phyloP scores from a whole-genome alignment of 2,797 vertebrate species.

The Mormyrops attenuatus region DNA sequence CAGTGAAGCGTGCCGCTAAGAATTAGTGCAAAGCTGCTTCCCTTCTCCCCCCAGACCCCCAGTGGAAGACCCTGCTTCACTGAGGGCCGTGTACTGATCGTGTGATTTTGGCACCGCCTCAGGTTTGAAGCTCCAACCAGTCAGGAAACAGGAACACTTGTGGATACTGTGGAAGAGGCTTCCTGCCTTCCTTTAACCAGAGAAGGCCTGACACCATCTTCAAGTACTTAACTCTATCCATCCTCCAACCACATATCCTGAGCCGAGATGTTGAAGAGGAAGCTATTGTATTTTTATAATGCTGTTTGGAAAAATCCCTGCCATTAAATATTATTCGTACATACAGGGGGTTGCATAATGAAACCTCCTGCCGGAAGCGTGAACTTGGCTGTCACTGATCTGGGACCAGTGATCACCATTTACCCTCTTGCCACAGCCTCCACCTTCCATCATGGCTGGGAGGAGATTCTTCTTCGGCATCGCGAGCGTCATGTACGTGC shows the following conservation, averaged over 20 bases:
- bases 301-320: background rate
- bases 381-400: too few relatives aligned
- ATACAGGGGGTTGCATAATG: background rate
- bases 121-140: background rate
- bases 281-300: background rate
- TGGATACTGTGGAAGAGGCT: background rate
- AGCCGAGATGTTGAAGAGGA: background rate
- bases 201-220: background rate
- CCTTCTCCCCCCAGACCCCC: background rate
- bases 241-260: background rate
- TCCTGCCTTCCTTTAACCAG: background rate
- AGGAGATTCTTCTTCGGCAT: too few relatives aligned
- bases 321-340: background rate
- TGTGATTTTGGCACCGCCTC: background rate
- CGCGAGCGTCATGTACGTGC: too few relatives aligned
- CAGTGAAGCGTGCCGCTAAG: too few relatives aligned
- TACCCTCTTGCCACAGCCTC: too few relatives aligned
- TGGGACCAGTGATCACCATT: too few relatives aligned
- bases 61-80: background rate
- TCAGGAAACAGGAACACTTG: background rate
- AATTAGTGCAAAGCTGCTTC: background rate
- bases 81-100: background rate
- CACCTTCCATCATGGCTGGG: too few relatives aligned
- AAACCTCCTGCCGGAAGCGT: too few relatives aligned
- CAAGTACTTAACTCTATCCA: background rate